phyloP scores from a whole-genome alignment of 1,140 invertebrate genomes.

The Psilanteris sp. region DNA sequence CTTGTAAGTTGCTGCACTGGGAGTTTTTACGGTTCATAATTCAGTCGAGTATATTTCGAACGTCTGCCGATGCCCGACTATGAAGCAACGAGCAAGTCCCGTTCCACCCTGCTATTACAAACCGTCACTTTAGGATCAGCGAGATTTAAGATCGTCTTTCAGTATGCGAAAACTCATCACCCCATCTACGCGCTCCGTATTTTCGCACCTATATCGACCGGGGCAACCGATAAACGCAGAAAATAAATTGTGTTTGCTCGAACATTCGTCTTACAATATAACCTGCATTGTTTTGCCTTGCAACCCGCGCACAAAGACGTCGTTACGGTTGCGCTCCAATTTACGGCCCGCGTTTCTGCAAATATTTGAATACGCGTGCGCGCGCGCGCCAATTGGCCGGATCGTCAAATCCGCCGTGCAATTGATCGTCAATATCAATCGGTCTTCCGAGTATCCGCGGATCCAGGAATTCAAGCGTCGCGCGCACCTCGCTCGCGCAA shows the following conservation, averaged over 20 bases:
- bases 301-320: too few species aligned
- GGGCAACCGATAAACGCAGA: slow-evolving; percentile 48
- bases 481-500: too few species aligned
- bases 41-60: slow-evolving; percentile 79
- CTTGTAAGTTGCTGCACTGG: slow-evolving; percentile 70
- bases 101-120: slow-evolving; percentile 70
- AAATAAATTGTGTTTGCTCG: slow-evolving; percentile 54
- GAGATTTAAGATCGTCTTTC: slow-evolving; percentile 72
- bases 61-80: slow-evolving; percentile 75
- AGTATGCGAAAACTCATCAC: slow-evolving; percentile 75
- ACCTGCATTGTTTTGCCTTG: too few species aligned
- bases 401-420: too few species aligned
- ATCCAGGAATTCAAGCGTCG: too few species aligned
- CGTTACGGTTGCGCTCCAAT: too few species aligned
- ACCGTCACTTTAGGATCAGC: slow-evolving; percentile 68
- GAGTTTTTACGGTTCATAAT: slow-evolving; percentile 80
- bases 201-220: slow-evolving; percentile 57
- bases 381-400: too few species aligned
- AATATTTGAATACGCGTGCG: too few species aligned
- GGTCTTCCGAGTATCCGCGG: too few species aligned
- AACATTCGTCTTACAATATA: slow-evolving; percentile 52
- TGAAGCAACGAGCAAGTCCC: slow-evolving; percentile 63
- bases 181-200: slow-evolving; percentile 61
- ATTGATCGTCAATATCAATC: too few species aligned
- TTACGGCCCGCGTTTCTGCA: too few species aligned